Evolutionary conservation across 2,797 vertebrate species (phyloP).

Genomic region (Gorsachius magnificus): DNA sequence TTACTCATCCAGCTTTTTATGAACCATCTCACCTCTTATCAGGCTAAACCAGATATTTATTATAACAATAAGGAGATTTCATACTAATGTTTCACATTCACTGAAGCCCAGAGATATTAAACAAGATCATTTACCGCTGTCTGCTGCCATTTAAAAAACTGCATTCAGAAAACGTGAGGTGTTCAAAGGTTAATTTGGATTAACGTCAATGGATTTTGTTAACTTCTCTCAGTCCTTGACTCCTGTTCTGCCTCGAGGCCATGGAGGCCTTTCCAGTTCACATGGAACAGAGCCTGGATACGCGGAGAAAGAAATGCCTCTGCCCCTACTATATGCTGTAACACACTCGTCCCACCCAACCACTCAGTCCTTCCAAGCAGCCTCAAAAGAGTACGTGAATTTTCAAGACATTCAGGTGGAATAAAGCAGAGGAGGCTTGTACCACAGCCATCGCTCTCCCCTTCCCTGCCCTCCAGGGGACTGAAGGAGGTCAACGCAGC

Average conservation of each 20-base stretch:
- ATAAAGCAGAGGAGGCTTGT: background rate
- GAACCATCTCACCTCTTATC: slow-evolving; percentile 70
- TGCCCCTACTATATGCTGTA: background rate
- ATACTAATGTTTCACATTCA: slow-evolving; percentile 53
- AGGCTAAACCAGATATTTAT: slow-evolving; percentile 71
- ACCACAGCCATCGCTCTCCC: background rate
- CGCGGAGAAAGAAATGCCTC: fast-evolving
- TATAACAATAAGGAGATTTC: slow-evolving; percentile 66
- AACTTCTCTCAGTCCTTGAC: slow-evolving; percentile 13
- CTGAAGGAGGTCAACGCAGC: background rate
- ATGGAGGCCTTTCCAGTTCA: background rate
- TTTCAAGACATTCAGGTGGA: background rate
- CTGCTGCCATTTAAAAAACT: slow-evolving; percentile 39
- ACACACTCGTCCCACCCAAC: background rate
- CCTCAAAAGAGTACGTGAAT: background rate
- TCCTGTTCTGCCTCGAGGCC: background rate
- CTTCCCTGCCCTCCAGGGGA: too few relatives aligned
- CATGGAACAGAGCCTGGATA: background rate
- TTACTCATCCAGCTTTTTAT: slow-evolving; percentile 69
- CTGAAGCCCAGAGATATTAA: slow-evolving; percentile 48
- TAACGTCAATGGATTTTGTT: slow-evolving; percentile 46
- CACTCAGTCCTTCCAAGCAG: background rate
- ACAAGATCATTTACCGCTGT: slow-evolving; percentile 45
- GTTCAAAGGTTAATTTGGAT: slow-evolving; percentile 59
- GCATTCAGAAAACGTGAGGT: slow-evolving; percentile 42